Conservation (phyloP, 92 coral and sea anemone genomes). For the Diadumene lineata region DNA sequence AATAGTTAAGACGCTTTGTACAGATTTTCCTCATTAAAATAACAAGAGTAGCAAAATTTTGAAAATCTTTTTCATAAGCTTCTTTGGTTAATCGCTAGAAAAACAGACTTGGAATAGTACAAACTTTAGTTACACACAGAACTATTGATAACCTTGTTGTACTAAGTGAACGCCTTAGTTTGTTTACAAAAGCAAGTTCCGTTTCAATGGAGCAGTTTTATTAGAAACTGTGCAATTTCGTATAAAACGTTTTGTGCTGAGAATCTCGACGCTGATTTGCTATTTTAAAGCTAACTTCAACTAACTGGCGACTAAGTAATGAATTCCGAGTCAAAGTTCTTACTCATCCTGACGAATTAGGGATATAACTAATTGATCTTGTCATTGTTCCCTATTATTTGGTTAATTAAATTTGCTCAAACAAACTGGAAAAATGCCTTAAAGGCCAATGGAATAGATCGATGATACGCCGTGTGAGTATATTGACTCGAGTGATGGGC, state of each 20-base stretch:
- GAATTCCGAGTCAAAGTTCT: conserved; percentile 2
- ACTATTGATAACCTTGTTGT: too few species aligned
- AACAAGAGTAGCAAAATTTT: too few species aligned
- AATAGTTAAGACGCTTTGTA: too few species aligned
- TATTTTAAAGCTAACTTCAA: neutral
- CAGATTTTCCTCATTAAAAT: too few species aligned
- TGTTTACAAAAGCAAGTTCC: conserved; percentile 3
- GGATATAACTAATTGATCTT: conserved; percentile 10
- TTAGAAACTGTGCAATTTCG: too few species aligned
- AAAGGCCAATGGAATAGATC: neutral
- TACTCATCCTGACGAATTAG: neutral
- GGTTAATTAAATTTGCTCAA: conserved; percentile 14
- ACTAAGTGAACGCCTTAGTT: neutral
- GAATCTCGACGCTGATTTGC: neutral
- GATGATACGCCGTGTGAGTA: neutral
- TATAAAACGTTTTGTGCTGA: too few species aligned
- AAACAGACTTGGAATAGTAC: too few species aligned
- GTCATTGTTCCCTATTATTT: neutral
- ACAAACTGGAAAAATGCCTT: conserved; percentile 3
- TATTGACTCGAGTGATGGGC: conserved; percentile 7
- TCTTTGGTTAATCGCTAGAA: too few species aligned
- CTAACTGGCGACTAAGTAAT: neutral
- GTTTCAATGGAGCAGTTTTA: neutral
- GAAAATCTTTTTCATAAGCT: too few species aligned
- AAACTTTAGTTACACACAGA: too few species aligned